Percentiles rank a stretch among this genome's conserved stretches.
Conservation (phyloP, 2,113 vertebrate species). For the Coptodon rendalli region DNA sequence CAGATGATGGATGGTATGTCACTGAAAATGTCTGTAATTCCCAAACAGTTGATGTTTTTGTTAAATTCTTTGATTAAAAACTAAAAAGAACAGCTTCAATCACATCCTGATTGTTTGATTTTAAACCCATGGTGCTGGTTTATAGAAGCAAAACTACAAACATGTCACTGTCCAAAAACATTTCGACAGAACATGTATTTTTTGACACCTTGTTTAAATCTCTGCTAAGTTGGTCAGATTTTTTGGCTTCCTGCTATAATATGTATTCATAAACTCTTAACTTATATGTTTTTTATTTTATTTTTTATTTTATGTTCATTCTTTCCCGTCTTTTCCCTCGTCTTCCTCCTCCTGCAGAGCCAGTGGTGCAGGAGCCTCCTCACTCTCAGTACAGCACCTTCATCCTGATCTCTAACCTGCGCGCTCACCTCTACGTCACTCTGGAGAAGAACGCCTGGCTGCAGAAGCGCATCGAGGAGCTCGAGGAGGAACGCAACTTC, state of each 20-base stretch:
- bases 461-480: slow-evolving; percentile 85
- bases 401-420: slow-evolving; percentile 77
- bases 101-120: neutral
- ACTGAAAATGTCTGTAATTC: neutral
- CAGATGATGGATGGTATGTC: slow-evolving; percentile 72
- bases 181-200: accelerated
- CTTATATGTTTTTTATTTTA: neutral
- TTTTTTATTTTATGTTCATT: neutral
- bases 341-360: slow-evolving; percentile 28
- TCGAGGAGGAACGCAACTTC: slow-evolving; percentile 87
- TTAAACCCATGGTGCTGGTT: neutral
- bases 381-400: slow-evolving; percentile 66
- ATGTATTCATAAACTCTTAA: accelerated
- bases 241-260: neutral
- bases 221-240: neutral
- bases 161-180: neutral
- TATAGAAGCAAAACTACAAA: neutral
- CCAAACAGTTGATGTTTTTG: neutral
- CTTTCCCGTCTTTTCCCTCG: neutral
- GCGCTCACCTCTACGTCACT: slow-evolving; percentile 82
- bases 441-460: slow-evolving; percentile 86
- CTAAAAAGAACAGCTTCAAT: neutral
- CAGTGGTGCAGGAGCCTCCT: slow-evolving; percentile 33
- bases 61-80: neutral
- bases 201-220: neutral